Percentiles rank a stretch among this genome's conserved stretches.
Evolutionary conservation across 2,113 vertebrate species (phyloP).

Genomic region (Laterallus jamaicensis): DNA sequence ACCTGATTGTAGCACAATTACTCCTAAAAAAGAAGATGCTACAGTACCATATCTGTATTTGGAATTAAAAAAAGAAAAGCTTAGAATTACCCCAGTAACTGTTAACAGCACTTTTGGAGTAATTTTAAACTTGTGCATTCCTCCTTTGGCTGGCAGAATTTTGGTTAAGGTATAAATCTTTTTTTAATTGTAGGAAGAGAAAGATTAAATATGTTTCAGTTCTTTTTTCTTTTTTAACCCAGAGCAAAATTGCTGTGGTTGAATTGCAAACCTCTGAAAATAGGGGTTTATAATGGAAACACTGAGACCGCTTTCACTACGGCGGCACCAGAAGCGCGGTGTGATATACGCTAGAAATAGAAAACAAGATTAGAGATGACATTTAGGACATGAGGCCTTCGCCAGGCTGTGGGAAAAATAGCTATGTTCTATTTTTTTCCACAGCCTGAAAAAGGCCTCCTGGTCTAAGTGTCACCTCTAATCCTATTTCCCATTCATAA

Average conservation of each 20-base stretch:
- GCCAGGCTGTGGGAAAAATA: slow-evolving; percentile 59
- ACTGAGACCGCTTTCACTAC: slow-evolving; percentile 32
- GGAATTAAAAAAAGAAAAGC: not conserved
- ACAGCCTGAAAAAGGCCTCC: slow-evolving; percentile 31
- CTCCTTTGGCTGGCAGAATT: not conserved
- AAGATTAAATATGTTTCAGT: not conserved
- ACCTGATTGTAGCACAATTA: not conserved
- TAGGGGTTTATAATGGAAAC: slow-evolving; percentile 54
- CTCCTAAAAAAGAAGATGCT: not conserved
- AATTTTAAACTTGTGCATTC: not conserved
- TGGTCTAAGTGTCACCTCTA: slow-evolving; percentile 23
- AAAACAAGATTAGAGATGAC: slow-evolving; percentile 68
- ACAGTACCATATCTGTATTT: not conserved
- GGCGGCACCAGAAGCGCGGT: not conserved
- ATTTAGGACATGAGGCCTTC: slow-evolving; percentile 59
- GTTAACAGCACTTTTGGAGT: not conserved
- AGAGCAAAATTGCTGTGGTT: slow-evolving; percentile 27
- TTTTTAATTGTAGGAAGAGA: not conserved
- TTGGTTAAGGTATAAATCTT: not conserved
- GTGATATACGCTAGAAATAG: slow-evolving; percentile 54
- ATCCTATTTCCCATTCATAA: not conserved
- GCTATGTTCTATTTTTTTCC: slow-evolving; percentile 38
- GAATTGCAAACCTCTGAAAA: slow-evolving; percentile 52
- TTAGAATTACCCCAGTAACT: not conserved
- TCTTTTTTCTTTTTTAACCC: not conserved